A percentile compares a stretch with the other conserved stretches of the same genome.
These are phyloP conservation scores for Philereme vetulata DNA, from an alignment of 2,888 invertebrate species.

Conservation along the genomic window DNA sequence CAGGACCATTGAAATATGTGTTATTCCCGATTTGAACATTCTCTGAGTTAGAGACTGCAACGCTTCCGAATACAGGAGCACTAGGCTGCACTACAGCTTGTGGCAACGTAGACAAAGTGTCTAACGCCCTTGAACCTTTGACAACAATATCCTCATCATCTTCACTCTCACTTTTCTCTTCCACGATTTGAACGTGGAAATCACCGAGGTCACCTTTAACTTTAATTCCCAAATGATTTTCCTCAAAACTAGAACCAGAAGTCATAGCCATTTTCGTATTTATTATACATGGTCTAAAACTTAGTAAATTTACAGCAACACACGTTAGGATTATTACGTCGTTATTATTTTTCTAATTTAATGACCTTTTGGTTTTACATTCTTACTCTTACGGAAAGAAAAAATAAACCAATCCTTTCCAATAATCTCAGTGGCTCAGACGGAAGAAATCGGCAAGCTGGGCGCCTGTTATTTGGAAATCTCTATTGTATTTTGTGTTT, in stretches of 20 bases:
- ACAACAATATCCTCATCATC: constrained; percentile 43
- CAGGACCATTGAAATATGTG: constrained; percentile 90
- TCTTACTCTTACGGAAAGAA: no score
- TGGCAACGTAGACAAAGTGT: constrained; percentile 49
- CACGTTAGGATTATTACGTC: no score
- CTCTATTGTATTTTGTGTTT: no score
- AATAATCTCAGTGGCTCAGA: no score
- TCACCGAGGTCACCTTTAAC: constrained; percentile 65
- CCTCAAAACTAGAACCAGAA: constrained; percentile 40
- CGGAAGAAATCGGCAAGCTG: no score
- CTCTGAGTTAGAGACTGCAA: constrained; percentile 86
- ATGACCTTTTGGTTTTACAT: no score
- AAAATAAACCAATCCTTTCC: no score
- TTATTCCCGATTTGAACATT: constrained; percentile 91
- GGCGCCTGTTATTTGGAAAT: no score
- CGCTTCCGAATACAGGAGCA: constrained; percentile 77
- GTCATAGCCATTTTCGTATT: constrained; percentile 54
- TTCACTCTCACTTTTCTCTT: constrained; percentile 57
- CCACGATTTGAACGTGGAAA: constrained; percentile 55
- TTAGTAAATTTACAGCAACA: not conserved
- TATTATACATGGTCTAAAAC: constrained; percentile 25
- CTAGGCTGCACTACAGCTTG: constrained; percentile 50
- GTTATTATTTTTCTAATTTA: no score
- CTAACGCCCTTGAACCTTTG: constrained; percentile 36
- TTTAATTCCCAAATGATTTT: constrained; percentile 52